These are phyloP conservation scores for Brienomyrus longianalis DNA, from an alignment of 2,113 vertebrate genomes.

Conservation along the genomic window DNA sequence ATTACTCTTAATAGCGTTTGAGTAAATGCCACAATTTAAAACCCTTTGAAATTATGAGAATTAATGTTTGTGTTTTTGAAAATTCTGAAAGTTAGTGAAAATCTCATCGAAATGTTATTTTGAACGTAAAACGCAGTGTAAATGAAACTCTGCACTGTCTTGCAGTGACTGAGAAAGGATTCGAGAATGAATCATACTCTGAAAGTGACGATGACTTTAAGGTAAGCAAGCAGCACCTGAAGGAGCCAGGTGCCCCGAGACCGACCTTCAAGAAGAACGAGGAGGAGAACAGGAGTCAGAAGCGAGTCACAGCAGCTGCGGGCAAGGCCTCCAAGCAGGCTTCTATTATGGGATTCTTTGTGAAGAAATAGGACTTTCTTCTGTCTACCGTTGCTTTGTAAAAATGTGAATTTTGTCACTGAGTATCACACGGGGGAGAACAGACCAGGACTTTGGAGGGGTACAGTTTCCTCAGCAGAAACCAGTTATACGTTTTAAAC, in stretches of 20 bases:
- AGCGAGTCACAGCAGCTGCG: constrained; percentile 54
- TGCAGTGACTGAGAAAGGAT: constrained; percentile 88
- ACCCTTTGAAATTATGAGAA: background rate
- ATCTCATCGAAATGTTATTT: background rate
- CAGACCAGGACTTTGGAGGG: background rate
- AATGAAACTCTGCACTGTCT: constrained; percentile 10
- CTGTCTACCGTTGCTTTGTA: background rate
- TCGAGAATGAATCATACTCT: constrained; percentile 82
- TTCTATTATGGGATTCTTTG: constrained; percentile 88
- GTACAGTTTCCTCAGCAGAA: background rate
- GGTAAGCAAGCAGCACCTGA: constrained; percentile 32
- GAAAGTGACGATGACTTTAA: constrained; percentile 73
- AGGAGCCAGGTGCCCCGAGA: constrained; percentile 29
- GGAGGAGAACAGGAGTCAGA: constrained; percentile 70
- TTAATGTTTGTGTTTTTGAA: background rate
- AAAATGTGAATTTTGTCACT: background rate
- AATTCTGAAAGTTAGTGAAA: background rate
- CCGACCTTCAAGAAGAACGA: constrained; percentile 47
- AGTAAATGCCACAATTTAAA: background rate
- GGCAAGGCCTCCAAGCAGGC: constrained; percentile 75
- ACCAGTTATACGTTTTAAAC: background rate
- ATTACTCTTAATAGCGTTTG: background rate
- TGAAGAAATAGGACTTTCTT: constrained; percentile 70
- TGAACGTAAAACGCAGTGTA: background rate
- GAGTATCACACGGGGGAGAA: background rate